Evolutionary conservation across 2,888 invertebrate species (phyloP), one percentile per base, ranked within the genome.

Genomic region (Pseudococcus longispinus): DNA sequence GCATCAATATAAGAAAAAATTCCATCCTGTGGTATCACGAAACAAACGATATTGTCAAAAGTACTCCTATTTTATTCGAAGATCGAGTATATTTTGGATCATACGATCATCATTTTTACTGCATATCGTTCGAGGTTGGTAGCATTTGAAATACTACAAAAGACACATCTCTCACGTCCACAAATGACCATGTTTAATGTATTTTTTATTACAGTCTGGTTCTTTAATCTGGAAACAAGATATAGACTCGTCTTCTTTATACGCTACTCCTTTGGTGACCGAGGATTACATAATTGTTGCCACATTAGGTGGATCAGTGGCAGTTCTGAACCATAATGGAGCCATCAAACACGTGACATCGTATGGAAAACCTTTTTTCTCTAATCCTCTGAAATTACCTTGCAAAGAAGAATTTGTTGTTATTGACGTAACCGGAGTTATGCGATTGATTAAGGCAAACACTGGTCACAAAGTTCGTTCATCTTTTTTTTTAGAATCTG

Each of bases 91-190:
- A 93, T 89, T 91, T 95, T 89, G 96, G 95, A 37, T 93, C 95
- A 0, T 96, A 96, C 90, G 95, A 96, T 90, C 93, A 93, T 87
- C 90, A 91, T 89, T 89, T 95, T 5, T 93, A 94, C 90, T 93
- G 93, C 70, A 32, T 89, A 42, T 87, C 86, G 37, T 77, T 42
- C 0, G 77, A 77, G 77, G 77, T 77, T n/a, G 8, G 37, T 32
- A 15, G 23, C 9, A 23, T 23, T 42, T 13, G 8, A 55, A 11
- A 9, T 65, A 55, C 20, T n/a, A 20, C 20, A 55, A 55, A 55
- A 55, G 11, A 55, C 51, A 13, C 2, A 55, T 65, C n/a, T 23
- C 6, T 23, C 20, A 3, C 2, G 1, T 23, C n/a, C 11, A 18
- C 13, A 1, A 80, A 11, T 20, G 9, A 37, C 42, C 6, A 88